A percentile compares a stretch with the other conserved stretches of the same genome.
Conservation (phyloP, 1,140 invertebrate species). For the Vanessa tameamea region DNA sequence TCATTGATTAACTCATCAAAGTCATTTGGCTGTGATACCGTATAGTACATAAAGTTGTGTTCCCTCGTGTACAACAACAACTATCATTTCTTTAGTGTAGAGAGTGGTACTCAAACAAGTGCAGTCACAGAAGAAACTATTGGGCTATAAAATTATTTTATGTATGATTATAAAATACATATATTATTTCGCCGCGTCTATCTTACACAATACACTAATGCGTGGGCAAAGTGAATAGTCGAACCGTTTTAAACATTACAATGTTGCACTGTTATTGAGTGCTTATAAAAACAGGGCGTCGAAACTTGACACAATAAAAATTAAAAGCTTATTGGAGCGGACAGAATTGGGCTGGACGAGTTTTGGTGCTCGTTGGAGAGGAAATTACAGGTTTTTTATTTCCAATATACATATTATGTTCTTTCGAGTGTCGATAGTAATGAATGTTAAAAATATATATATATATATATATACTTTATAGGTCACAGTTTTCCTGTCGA, state of each 20-base stretch:
- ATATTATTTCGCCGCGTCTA: neutral
- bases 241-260: neutral
- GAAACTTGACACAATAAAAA: conserved; percentile 42
- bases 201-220: conserved; percentile 8
- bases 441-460: no score
- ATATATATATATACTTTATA: no score
- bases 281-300: conserved; percentile 32
- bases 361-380: conserved; percentile 12
- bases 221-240: conserved; percentile 5
- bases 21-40: neutral
- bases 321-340: conserved; percentile 38
- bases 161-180: neutral
- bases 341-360: conserved; percentile 32
- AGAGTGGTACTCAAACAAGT: neutral
- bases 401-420: neutral
- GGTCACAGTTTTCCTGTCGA: no score
- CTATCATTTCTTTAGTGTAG: neutral
- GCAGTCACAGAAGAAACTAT: neutral
- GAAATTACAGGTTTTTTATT: conserved; percentile 6
- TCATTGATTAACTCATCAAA: neutral
- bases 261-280: neutral
- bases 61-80: no score
- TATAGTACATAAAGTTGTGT: no score
- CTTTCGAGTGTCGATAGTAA: neutral
- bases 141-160: neutral